A percentile compares a stretch with the other conserved stretches of the same genome.
phyloP scores from a whole-genome alignment of 2,888 invertebrate species.

The Caenorhabditis imperialis region DNA sequence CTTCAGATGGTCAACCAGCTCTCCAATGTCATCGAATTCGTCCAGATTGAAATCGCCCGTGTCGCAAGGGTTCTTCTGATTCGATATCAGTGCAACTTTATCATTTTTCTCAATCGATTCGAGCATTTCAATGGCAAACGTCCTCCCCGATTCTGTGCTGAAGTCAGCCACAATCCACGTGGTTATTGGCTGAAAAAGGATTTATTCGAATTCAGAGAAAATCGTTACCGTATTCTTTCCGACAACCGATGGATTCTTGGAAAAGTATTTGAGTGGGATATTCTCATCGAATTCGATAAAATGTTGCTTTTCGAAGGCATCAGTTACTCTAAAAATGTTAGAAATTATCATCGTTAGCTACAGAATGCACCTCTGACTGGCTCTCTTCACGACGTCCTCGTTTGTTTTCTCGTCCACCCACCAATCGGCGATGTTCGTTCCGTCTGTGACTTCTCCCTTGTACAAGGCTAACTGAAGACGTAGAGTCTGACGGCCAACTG shows the following conservation, averaged over 20 bases:
- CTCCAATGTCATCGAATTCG: background rate
- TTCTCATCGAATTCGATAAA: constrained; percentile 5
- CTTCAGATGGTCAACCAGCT: background rate
- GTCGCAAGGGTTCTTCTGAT: constrained; percentile 2
- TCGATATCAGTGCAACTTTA: constrained; percentile 35
- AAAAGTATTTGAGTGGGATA: constrained; percentile 6
- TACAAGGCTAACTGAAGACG: constrained; percentile 7
- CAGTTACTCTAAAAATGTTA: constrained; percentile 11
- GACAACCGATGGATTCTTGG: background rate
- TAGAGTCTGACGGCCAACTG: constrained; percentile 5
- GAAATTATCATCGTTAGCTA: background rate
- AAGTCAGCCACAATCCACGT: constrained; percentile 92
- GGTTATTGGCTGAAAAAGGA: constrained; percentile 81
- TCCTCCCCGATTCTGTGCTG: constrained; percentile 84
- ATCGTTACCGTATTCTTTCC: constrained; percentile 5
- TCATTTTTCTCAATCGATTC: constrained; percentile 2
- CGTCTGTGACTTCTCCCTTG: background rate
- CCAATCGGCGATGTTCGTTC: constrained; percentile 19
- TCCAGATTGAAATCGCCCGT: background rate
- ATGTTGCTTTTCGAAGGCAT: constrained; percentile 15
- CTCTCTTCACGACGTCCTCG: constrained; percentile 1
- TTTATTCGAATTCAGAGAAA: background rate
- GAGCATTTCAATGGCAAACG: constrained; percentile 81
- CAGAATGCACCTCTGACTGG: constrained; percentile 6
- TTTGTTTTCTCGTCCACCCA: constrained; percentile 16